Evolutionary conservation across 2,113 vertebrate genomes (phyloP).

Genomic region (Chascanopsetta lugubris): DNA sequence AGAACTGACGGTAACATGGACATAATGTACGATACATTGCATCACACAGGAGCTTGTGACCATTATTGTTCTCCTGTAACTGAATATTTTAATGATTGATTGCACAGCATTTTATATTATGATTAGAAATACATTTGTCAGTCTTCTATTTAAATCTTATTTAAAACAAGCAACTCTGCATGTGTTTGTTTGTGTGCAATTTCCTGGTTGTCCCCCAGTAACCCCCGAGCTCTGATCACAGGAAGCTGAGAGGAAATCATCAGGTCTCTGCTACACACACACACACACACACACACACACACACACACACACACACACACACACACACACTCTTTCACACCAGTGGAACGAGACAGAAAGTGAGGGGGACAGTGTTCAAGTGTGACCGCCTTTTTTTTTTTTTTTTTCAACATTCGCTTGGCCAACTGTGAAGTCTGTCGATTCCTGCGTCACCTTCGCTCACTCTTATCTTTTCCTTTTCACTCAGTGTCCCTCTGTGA

Average conservation of each 20-base stretch:
- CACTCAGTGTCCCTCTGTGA: not conserved
- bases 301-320: not conserved
- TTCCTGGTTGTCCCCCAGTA: conserved; percentile 64
- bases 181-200: conserved; percentile 37
- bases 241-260: conserved; percentile 71
- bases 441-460: not conserved
- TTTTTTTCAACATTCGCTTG: not conserved
- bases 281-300: not conserved
- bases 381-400: conserved; percentile 4
- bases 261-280: conserved; percentile 28
- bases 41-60: not conserved
- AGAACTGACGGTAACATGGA: not conserved
- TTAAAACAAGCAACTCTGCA: not conserved
- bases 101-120: not conserved
- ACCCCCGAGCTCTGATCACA: conserved; percentile 65
- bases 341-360: not conserved
- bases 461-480: conserved; percentile 13
- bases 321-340: conserved; percentile 48
- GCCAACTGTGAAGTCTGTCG: not conserved
- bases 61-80: not conserved
- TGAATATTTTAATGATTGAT: not conserved
- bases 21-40: not conserved
- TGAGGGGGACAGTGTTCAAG: conserved; percentile 4
- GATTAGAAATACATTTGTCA: not conserved
- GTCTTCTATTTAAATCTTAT: conserved; percentile 10